Percentiles rank a stretch among this genome's conserved stretches.
Conservation (phyloP, 1,140 invertebrate genomes). For the Drosophila rufa region DNA sequence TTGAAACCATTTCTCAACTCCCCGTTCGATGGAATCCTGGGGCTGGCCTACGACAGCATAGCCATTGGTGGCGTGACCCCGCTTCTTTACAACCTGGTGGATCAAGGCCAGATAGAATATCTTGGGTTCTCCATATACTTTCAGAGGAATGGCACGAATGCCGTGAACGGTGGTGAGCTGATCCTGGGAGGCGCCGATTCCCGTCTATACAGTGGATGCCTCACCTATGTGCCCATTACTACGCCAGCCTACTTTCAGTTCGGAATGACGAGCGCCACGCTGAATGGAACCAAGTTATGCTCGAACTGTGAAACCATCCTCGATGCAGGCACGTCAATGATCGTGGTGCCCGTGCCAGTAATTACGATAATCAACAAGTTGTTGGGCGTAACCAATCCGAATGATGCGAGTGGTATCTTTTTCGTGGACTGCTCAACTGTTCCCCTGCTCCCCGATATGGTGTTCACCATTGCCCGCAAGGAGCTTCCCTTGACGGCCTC, state of each 20-base stretch:
- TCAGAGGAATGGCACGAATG: conserved; percentile 89
- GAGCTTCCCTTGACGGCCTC: conserved; percentile 41
- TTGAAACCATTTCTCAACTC: conserved; percentile 95
- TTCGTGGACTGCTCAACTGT: conserved; percentile 87
- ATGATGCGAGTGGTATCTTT: conserved; percentile 85
- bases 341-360: conserved; percentile 94
- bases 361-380: conserved; percentile 91
- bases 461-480: conserved; percentile 56
- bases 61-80: conserved; percentile 95
- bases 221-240: conserved; percentile 95
- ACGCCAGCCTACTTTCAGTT: conserved; percentile 98
- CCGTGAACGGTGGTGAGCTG: conserved; percentile 92
- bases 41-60: conserved; percentile 95
- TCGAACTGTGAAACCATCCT: conserved; percentile 95
- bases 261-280: conserved; percentile 90
- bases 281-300: conserved; percentile 86
- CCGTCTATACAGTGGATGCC: conserved; percentile 93
- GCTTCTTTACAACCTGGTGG: conserved; percentile 97
- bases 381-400: conserved; percentile 89
- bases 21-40: conserved; percentile 98
- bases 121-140: conserved; percentile 97
- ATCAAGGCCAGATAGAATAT: conserved; percentile 91
- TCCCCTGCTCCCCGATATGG: conserved; percentile 41
- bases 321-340: conserved; percentile 98
- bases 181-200: conserved; percentile 97